Conservation (phyloP, 2,888 invertebrate species). For the Euzophera pinguis region DNA sequence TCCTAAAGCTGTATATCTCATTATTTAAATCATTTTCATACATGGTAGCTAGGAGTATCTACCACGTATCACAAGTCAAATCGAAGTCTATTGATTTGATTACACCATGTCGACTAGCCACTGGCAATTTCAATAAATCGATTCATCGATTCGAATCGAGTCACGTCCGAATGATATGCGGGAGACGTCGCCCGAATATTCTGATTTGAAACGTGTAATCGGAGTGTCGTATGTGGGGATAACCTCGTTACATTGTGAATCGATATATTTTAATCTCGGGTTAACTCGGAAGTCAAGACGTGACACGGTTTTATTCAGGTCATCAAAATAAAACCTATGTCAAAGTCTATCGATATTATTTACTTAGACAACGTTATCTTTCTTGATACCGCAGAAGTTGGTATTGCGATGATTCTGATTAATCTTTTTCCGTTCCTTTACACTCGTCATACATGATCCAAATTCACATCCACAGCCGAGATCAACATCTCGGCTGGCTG, state of each 20-base stretch:
- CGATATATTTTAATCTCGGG: constrained; percentile 8
- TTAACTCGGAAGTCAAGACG: not conserved
- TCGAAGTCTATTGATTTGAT: constrained; percentile 33
- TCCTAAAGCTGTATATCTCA: too few relatives aligned
- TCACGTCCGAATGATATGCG: constrained; percentile 41
- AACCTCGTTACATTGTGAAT: constrained; percentile 10
- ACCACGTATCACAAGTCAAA: not conserved
- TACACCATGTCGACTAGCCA: constrained; percentile 29
- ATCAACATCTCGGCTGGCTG: too few relatives aligned
- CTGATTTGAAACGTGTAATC: constrained; percentile 36
- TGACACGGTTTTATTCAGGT: not conserved
- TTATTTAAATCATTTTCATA: too few relatives aligned
- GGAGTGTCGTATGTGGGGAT: constrained; percentile 35
- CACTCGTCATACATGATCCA: too few relatives aligned
- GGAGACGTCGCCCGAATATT: constrained; percentile 26
- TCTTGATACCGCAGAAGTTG: too few relatives aligned
- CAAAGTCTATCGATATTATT: too few relatives aligned
- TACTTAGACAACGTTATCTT: too few relatives aligned
- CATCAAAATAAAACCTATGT: too few relatives aligned
- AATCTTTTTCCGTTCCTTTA: too few relatives aligned
- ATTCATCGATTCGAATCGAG: constrained; percentile 48
- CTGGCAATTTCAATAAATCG: constrained; percentile 50
- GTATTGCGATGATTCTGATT: too few relatives aligned
- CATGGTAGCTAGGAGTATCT: not conserved
- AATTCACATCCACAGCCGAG: too few relatives aligned